phyloP scores from a whole-genome alignment of 2,797 vertebrate species.

The Lepus oiostolus region DNA sequence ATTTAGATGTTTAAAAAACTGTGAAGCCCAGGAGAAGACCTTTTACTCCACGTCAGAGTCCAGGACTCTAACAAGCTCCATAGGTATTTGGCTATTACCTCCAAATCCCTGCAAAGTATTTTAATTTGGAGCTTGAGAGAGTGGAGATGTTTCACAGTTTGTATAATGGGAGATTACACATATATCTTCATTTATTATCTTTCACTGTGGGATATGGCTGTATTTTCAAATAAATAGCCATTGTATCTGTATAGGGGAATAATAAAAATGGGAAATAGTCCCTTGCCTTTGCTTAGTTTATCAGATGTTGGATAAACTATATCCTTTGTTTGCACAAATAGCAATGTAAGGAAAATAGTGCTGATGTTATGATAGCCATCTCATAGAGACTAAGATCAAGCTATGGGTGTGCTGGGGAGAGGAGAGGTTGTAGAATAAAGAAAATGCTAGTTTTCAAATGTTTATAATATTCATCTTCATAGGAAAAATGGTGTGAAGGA shows the following conservation, averaged over 20 bases:
- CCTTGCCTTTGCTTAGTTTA: conserved; percentile 2
- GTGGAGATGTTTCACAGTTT: neutral
- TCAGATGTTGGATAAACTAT: neutral
- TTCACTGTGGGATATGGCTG: neutral
- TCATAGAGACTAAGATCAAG: neutral
- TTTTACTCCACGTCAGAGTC: neutral
- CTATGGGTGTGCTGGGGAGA: neutral
- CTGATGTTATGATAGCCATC: neutral
- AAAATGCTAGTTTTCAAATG: neutral
- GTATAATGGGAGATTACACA: neutral
- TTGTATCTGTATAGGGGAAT: neutral
- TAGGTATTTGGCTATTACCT: neutral
- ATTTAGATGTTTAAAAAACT: neutral
- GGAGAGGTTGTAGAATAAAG: neutral
- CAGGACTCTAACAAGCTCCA: neutral
- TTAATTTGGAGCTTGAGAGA: neutral
- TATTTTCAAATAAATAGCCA: conserved; percentile 30
- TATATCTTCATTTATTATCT: conserved; percentile 23
- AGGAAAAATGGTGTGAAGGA: neutral
- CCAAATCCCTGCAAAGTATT: conserved; percentile 4
- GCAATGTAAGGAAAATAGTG: conserved; percentile 13
- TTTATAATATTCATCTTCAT: conserved; percentile 4
- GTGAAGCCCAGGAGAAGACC: neutral
- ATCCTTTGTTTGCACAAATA: conserved; percentile 28
- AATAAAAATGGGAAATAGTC: conserved; percentile 36